phyloP scores from a whole-genome alignment of 2,888 invertebrate species.

The Drosophila crucigera region DNA sequence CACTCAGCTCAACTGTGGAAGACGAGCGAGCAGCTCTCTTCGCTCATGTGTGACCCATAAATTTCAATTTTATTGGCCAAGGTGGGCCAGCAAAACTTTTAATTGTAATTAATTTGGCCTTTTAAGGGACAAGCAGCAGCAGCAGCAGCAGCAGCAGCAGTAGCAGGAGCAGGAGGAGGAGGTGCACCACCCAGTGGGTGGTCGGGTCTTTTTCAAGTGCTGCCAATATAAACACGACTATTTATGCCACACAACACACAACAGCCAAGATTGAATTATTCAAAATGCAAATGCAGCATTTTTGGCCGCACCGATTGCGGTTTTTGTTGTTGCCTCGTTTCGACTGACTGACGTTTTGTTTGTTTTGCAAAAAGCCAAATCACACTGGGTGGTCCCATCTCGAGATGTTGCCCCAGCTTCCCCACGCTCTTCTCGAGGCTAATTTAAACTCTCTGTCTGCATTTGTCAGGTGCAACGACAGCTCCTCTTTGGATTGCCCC shows the following conservation, averaged over 20 bases:
- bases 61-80: constrained; percentile 79
- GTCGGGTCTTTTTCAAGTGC: constrained; percentile 68
- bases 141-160: neutral
- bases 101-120: constrained; percentile 78
- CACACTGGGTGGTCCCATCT: constrained; percentile 66
- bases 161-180: fast-evolving
- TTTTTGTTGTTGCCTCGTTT: constrained; percentile 33
- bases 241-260: constrained; percentile 55
- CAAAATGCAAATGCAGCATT: constrained; percentile 69
- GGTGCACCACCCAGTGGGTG: constrained; percentile 39
- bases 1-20: neutral
- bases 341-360: constrained; percentile 78
- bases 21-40: neutral
- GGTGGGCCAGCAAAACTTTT: constrained; percentile 67
- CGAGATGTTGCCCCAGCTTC: constrained; percentile 12
- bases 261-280: constrained; percentile 60
- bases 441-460: neutral
- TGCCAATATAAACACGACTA: constrained; percentile 78
- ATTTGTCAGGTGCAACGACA: constrained; percentile 49
- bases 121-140: constrained; percentile 6
- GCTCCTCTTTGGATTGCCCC: neutral
- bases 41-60: constrained; percentile 79
- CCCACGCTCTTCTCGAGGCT: constrained; percentile 19
- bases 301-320: constrained; percentile 31
- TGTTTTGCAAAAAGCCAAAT: constrained; percentile 80